Evolutionary conservation across 1,140 invertebrate species (phyloP).

Genomic region (Neuroterus valhalla): DNA sequence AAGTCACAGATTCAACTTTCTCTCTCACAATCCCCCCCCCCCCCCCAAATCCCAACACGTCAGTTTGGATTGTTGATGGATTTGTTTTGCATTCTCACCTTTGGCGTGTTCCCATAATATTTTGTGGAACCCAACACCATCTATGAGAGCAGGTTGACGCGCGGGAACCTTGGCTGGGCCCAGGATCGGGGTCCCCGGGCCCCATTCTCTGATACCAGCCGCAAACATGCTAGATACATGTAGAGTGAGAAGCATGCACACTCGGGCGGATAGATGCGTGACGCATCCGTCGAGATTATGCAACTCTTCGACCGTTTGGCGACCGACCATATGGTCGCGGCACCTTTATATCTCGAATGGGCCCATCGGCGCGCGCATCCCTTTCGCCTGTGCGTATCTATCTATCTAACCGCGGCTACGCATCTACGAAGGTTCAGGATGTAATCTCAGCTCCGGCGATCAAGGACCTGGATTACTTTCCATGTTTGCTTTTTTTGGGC

Average conservation of each 20-base stretch:
- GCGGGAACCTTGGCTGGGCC: not conserved
- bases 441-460: not conserved
- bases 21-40: not conserved
- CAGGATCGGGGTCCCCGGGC: not conserved
- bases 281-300: slow-evolving; percentile 59
- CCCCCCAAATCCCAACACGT: not conserved
- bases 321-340: slow-evolving; percentile 61
- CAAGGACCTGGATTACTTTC: slow-evolving; percentile 42
- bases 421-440: not conserved
- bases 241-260: slow-evolving; percentile 1
- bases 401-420: slow-evolving; percentile 31
- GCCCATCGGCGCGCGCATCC: slow-evolving; percentile 51
- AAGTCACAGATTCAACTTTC: not conserved
- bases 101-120: not conserved
- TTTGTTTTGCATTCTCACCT: not conserved
- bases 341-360: slow-evolving; percentile 59
- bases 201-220: not conserved
- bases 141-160: not conserved
- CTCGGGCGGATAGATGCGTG: slow-evolving; percentile 60
- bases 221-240: not conserved
- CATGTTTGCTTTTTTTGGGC: slow-evolving; percentile 34
- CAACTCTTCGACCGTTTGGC: slow-evolving; percentile 53
- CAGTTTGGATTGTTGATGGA: not conserved
- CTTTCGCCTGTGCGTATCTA: slow-evolving; percentile 36
- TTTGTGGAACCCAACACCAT: not conserved